Evolutionary conservation across 2,888 invertebrate species (phyloP), one percentile per base, ranked within the genome.

Genomic region (Dinocampus coccinellae): DNA sequence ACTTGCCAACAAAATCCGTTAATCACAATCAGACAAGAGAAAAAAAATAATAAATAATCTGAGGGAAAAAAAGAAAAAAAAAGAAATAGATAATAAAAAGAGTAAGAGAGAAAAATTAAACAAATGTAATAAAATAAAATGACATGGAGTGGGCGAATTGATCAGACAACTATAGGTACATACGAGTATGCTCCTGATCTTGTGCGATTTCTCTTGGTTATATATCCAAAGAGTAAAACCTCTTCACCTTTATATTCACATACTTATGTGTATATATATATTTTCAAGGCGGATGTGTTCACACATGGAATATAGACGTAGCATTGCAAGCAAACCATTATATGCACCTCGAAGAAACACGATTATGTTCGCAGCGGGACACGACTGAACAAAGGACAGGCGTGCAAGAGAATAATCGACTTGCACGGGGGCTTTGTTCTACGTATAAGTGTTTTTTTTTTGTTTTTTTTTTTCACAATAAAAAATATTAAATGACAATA

Each of bases 351-450:
- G 57, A 47, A 69, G 71, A 61, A 58, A 75, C 76, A 72, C 74
- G 76, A 73, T 74, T 76, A 73, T 72, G 66, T 60, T 73, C 69
- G 70, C 72, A 73, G 72, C 68, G 61, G 73, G 75, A 73, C 74
- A 72, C 71, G 74, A 69, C 73, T 60, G 73, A 76, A 75, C 74
- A 74, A 76, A 74, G 71, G 72, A 70, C 55, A 65, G 65, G 53
- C 65, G 65, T 53, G 55, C 58, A 20, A 34, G 34, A 55, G 65
- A 65, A 65, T 65, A 65, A 65, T 65, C 53, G 53, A 53, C 55
- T 53, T 3, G 33, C 33, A 10, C 33, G 34, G n/a, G 34, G 47
- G 53, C 65, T 65, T 65, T 65, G 65, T 65, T 65, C 24, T 47
- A n/a, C 16, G 16, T n/a, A n/a, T n/a, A n/a, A n/a, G n/a, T 58